Evolutionary conservation across 2,888 invertebrate genomes (phyloP).

Genomic region (Protodeltote pygarga): DNA sequence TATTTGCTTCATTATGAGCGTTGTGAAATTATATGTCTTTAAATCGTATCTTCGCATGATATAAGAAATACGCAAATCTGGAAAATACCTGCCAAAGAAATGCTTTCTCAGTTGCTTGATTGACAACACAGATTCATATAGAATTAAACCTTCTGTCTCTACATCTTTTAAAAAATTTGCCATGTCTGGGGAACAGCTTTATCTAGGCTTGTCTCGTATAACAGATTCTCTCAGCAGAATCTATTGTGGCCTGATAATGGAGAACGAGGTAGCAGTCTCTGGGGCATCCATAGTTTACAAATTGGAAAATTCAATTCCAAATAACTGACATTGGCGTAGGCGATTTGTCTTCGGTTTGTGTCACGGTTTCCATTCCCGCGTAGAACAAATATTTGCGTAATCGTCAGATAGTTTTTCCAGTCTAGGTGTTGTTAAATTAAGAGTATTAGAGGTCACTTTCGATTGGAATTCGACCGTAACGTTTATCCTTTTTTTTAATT

Average conservation of each 20-base stretch:
- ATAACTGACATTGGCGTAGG: not conserved
- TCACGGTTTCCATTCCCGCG: too few relatives aligned
- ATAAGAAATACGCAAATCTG: too few relatives aligned
- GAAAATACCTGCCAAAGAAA: too few relatives aligned
- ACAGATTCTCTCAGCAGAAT: slow-evolving; percentile 11
- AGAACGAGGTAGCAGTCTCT: not conserved
- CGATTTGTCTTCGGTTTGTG: not conserved
- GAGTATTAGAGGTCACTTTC: too few relatives aligned
- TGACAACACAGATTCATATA: too few relatives aligned
- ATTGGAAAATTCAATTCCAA: not conserved
- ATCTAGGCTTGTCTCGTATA: slow-evolving; percentile 18
- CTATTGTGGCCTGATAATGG: slow-evolving; percentile 21
- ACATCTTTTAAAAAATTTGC: not conserved
- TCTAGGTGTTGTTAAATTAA: too few relatives aligned
- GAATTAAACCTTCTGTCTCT: slow-evolving; percentile 14
- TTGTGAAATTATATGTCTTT: too few relatives aligned
- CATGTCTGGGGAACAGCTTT: slow-evolving; percentile 20
- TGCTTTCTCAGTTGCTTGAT: too few relatives aligned
- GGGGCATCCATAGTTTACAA: not conserved
- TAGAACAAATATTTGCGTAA: not conserved
- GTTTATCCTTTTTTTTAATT: too few relatives aligned
- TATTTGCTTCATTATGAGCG: too few relatives aligned
- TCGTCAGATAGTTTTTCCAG: not conserved
- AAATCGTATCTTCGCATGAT: too few relatives aligned
- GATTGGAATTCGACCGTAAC: too few relatives aligned